Base-by-base conservation (phyloP, 2,113 vertebrate genomes). In the Ornithorhynchus anatinus region DNA sequence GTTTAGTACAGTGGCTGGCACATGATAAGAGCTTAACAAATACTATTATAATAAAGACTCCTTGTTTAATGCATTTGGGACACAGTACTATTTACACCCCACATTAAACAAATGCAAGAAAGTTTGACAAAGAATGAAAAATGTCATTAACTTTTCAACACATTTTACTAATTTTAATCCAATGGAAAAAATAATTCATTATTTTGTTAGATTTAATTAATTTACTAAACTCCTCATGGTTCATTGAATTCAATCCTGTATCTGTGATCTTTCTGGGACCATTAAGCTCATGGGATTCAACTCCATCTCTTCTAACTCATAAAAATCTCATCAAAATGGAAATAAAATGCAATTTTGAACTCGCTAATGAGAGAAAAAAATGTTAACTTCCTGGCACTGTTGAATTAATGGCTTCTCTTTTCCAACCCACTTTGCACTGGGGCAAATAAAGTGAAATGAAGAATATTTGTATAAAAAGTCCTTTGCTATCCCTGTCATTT, bases 321-420 rank as follows among this genome's bases (percentile, higher is more conserved):
- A 90, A 93, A 92, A 93, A 89, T 85, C 89, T 94, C 88, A 92
- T 93, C 87, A 90, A 93, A 91, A 94, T 93, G 91, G 84, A 92
- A 93, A 93, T 93, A 91, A 92, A 91, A 91, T 89, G 84, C 75
- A 83, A 84, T 91, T 91, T 89, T 87, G 76, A 91, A 91, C 81
- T 90, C 89, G 85, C 86, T 91, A 91, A 90, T 91, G 88, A 89
- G 89, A 79, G 78, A 27, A 14, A 86, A 89, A 84, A 61, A 17
- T 79, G 84, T 89, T 83, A 83, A 85, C 79, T 89, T 86, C 84
- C 67, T 61, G 76, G 48, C 52, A 59, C 71, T 82, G 71, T 74
- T 88, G 88, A 91, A 91, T 87, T 90, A 92, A 91, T 88, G 77
- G 69, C 79, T 72, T 90, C 84, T 83, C 59, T 79, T 76, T 79